Evolutionary conservation across 1,140 invertebrate genomes (phyloP), one percentile per base, ranked within the genome.

Genomic region (Zeugodacus cucurbitae): DNA sequence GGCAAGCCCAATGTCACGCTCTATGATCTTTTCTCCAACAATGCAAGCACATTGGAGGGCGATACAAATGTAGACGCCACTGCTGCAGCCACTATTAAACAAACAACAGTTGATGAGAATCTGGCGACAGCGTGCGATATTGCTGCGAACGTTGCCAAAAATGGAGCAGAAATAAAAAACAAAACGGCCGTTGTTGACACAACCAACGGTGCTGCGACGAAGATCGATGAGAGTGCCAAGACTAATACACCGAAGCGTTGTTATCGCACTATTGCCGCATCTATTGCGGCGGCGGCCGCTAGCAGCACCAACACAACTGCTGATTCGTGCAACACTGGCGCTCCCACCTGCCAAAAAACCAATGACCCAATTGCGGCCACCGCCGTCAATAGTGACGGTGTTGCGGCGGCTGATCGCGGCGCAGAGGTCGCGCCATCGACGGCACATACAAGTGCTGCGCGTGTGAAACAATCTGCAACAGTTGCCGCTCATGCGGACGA

Each of bases 1-100:
- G 88, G 88, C 74, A 89, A 89, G 78, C 70, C 85, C 29, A 87
- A 87, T 86, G 74, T 59, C 54, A 87, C 87, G 62, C 87, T 89
- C 26, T 87, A 89, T 89, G 86, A 89, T 87, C 88, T 89, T 87
- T 89, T 87, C 57, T 70, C 62, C n/a, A 87, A 87, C 14, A 41
- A 41, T 44, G 70, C 17, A 22, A 34, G n/a, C 1, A 41, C 14
- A 29, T 7, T 5, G 37, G n/a, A 78, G 70, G 6, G 26, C 64
- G 29, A 34, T 34, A 32, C 26, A 67, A 67, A 22, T 74, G 17
- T 41, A 37, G 37, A 44, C 41, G 41, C 41, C n/a, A 7, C 48
- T 54, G 7, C 26, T 82, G 44, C 74, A 14, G 41, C 6, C 26
- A 29, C 48, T 48, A 82, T 34, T 44, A 11, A 44, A n/a, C n/a